Percentiles rank a stretch among this genome's conserved stretches.
Evolutionary conservation across 2,888 invertebrate genomes (phyloP).

Genomic region (Chymomyza caudatula): DNA sequence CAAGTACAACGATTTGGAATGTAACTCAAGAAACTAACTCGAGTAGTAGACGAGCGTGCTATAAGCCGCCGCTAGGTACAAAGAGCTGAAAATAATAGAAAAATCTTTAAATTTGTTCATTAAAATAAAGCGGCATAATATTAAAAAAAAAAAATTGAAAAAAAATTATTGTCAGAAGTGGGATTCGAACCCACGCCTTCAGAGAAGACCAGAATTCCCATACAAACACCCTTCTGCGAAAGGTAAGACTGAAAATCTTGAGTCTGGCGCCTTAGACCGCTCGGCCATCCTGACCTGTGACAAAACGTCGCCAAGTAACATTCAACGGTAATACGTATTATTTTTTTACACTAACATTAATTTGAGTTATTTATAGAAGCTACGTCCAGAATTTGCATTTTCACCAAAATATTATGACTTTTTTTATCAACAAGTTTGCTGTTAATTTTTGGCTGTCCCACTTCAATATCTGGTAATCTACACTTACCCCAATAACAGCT

Average conservation of each 20-base stretch:
- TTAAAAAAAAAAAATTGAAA: conserved; percentile 15
- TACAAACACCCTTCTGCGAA: conserved; percentile 11
- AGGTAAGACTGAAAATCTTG: conserved; percentile 27
- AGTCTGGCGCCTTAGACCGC: conserved; percentile 48
- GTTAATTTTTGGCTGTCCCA: too few relatives aligned
- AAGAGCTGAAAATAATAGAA: neutral
- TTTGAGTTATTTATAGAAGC: neutral
- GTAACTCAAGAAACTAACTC: conserved; percentile 23
- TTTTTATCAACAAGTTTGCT: too few relatives aligned
- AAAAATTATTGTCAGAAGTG: conserved; percentile 52
- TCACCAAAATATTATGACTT: too few relatives aligned
- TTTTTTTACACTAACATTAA: conserved; percentile 2
- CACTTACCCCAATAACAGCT: conserved; percentile 39
- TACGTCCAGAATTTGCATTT: too few relatives aligned
- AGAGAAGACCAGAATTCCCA: conserved; percentile 60
- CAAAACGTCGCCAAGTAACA: neutral
- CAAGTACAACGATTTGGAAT: conserved; percentile 59
- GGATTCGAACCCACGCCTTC: conserved; percentile 64
- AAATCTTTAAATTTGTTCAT: neutral
- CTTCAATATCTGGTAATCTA: neutral
- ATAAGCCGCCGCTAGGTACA: neutral
- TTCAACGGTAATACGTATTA: neutral
- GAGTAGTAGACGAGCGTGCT: neutral
- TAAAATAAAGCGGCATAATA: neutral
- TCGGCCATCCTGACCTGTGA: conserved; percentile 52